These are phyloP conservation scores for Periparus ater DNA, from an alignment of 2,797 vertebrate genomes.

Conservation along the genomic window DNA sequence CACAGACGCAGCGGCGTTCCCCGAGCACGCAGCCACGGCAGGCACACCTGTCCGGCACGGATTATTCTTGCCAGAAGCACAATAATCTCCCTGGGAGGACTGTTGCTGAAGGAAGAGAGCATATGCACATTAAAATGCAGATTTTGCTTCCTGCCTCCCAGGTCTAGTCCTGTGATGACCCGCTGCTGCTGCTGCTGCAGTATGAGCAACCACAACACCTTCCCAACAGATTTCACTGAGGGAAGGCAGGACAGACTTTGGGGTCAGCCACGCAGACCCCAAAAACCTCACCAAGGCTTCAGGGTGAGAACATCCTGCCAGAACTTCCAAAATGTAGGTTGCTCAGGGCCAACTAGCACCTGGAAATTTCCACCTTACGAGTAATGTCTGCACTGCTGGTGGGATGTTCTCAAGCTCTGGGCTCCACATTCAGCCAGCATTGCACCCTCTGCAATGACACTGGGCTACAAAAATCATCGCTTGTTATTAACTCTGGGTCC, in stretches of 20 bases:
- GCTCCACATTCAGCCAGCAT: not conserved
- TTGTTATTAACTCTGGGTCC: not conserved
- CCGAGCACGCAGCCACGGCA: fast-evolving
- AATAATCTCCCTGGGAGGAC: slow-evolving; percentile 34
- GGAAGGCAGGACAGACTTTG: not conserved
- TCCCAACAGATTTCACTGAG: not conserved
- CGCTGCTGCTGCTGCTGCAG: not conserved
- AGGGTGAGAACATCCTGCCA: not conserved
- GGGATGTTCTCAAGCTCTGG: not conserved
- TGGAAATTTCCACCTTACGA: not conserved
- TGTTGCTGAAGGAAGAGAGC: not conserved
- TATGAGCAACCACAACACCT: not conserved
- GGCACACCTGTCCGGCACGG: not conserved
- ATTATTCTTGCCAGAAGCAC: slow-evolving; percentile 45
- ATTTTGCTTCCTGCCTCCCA: not conserved
- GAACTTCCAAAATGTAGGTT: not conserved
- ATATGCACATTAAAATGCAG: slow-evolving; percentile 7
- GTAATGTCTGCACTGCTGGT: not conserved
- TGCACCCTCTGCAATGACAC: not conserved
- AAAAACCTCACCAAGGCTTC: not conserved
- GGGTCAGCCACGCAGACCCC: not conserved
- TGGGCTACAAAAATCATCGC: not conserved
- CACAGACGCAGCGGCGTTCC: fast-evolving
- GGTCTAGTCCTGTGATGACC: not conserved
- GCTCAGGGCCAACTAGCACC: fast-evolving